phyloP scores from a whole-genome alignment of 2,113 vertebrate species.

The Azemiops feae region DNA sequence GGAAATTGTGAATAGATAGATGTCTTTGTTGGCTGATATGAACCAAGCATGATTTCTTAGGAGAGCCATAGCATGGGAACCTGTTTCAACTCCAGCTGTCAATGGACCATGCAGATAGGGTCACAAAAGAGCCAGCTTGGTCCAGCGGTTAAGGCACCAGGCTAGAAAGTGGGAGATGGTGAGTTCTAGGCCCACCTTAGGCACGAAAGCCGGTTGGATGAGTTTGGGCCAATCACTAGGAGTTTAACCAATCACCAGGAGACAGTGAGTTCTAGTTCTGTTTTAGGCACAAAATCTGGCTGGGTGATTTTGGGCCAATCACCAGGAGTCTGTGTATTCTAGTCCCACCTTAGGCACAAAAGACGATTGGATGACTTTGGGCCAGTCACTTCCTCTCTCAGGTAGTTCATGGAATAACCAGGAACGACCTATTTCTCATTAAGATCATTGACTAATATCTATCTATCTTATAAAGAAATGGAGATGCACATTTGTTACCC shows the following conservation, averaged over 20 bases:
- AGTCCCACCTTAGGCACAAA: too few species aligned
- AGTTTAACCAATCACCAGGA: too few species aligned
- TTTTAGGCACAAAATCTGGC: too few species aligned
- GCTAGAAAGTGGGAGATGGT: too few species aligned
- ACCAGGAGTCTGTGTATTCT: neutral
- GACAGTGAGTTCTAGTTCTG: too few species aligned
- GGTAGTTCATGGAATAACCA: neutral
- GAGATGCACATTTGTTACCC: neutral
- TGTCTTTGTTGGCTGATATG: slow-evolving; percentile 36
- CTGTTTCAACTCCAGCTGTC: slow-evolving; percentile 43
- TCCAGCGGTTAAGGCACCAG: neutral
- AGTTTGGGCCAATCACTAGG: too few species aligned
- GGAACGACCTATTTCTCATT: neutral
- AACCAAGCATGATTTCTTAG: slow-evolving; percentile 45
- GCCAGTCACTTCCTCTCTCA: neutral
- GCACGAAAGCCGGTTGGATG: too few species aligned
- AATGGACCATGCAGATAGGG: neutral
- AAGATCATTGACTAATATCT: neutral
- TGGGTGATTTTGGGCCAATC: too few species aligned
- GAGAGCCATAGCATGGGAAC: slow-evolving; percentile 11
- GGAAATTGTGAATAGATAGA: slow-evolving; percentile 49
- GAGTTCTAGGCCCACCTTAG: too few species aligned
- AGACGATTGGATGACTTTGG: neutral
- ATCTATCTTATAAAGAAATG: neutral
- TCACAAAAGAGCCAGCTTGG: neutral